Evolutionary conservation across 2,888 invertebrate species (phyloP), one percentile per base, ranked within the genome.

Genomic region (Dendrolimus houi): DNA sequence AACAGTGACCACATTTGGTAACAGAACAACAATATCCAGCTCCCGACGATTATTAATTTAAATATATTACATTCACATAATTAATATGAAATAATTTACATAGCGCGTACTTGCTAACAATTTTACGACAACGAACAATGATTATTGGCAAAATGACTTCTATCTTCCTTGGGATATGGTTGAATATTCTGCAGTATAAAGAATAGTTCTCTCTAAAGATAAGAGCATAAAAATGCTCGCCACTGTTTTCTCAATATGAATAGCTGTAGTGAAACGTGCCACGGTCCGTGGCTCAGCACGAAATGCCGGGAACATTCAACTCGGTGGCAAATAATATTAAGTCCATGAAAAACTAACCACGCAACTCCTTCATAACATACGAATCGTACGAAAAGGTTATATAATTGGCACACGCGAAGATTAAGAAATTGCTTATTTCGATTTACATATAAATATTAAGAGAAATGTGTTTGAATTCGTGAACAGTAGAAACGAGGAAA

Each of bases 221-320:
- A 75, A 76, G 71, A 73, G 79, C 75, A 77, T 85, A 83, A 86
- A 85, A 86, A 88, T 87, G 87, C 78, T 69, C 68, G 70, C 69
- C 70, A 68, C 76, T 77, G 78, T 86, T 87, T 87, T 82, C 81
- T 86, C 84, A 76, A 67, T 64, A 67, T 81, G 80, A 89, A 89
- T 89, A 88, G 80, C 88, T 89, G 77, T 77, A 86, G 89, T 88
- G 89, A 90, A 90, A 90, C 87, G 85, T 76, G 75, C 65, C 69
- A 86, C 86, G 87, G 74, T 87, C 72, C 64, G 71, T 58, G 68
- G 78, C 72, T 74, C 85, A 77, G 73, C 80, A 77, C 77, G 73
- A 74, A 75, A 63, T 64, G 63, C 63, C 59, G 66, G 47, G 66
- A 65, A 60, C 63, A 64, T 10, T 55, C 42, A 56, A 57, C 56